Base-by-base conservation (phyloP, 2,888 invertebrate species). In the Entomobrya proxima region DNA sequence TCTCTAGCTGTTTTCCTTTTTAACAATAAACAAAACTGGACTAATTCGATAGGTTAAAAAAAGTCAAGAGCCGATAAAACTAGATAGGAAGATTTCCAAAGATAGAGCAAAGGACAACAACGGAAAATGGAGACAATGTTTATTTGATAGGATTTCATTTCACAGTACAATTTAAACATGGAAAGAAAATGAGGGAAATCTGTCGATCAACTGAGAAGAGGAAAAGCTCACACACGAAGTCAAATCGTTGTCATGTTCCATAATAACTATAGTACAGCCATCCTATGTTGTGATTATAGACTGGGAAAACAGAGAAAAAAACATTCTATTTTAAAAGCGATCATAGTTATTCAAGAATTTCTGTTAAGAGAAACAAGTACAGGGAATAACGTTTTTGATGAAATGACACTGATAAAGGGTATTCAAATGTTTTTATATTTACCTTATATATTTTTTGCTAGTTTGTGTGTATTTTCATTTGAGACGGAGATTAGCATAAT, bases 191-290 rank as follows among this genome's bases (percentile, higher is more conserved):
- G 4, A 69, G 27, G 24, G 24, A 5, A 44, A 44, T 44, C 5
- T 13, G 11, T 27, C 15, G 18, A 35, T 64, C 4, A 35, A 4
- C 40, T n/a, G n/a, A n/a, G n/a, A n/a, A n/a, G n/a, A n/a, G n/a
- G n/a, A n/a, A n/a, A n/a, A 69, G 44, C 69, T 27, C 74, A 74
- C 74, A 74, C 74, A 74, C 50, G 52, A 52, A 55, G 55, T 35
- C 18, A 15, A 37, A 75, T 55, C 55, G 75, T 72, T 72, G 72
- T 72, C 72, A 72, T 72, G 72, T 72, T 72, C 72, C n/a, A n/a
- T 15, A 72, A 72, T 72, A 50, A 72, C 72, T n/a, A 72, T 72
- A 72, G 47, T 72, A 72, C 44, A 27, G 44, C 27, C 32, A 72
- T 47, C n/a, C n/a, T n/a, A n/a, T n/a, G n/a, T n/a, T n/a, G n/a